Conservation (phyloP, 2,888 invertebrate species). For the Synergus gifuensis region DNA sequence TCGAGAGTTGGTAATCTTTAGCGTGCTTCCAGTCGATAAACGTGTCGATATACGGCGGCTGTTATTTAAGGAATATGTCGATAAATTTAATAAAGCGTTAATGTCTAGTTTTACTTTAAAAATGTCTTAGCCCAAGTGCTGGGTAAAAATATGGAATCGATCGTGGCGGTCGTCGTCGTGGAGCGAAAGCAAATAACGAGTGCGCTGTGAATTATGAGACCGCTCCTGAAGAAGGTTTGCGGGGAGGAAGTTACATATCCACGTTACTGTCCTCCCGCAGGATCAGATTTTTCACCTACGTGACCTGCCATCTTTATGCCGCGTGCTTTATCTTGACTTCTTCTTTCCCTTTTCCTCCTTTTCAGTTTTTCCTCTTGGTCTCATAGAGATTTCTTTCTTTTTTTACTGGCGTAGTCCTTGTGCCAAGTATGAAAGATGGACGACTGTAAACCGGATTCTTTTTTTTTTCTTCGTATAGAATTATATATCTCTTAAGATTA, state of each 20-base stretch:
- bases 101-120: slow-evolving; percentile 56
- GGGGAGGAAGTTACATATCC: slow-evolving; percentile 50
- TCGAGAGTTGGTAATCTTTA: not conserved
- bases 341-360: slow-evolving; percentile 52
- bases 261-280: slow-evolving; percentile 56
- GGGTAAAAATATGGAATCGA: slow-evolving; percentile 50
- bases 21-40: not conserved
- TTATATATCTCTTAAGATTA: not conserved
- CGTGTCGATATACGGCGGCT: not conserved
- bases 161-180: slow-evolving; percentile 47
- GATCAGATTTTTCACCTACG: slow-evolving; percentile 59
- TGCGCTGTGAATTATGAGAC: slow-evolving; percentile 53
- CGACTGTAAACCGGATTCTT: slow-evolving; percentile 2
- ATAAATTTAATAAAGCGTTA: slow-evolving; percentile 57
- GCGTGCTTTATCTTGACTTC: slow-evolving; percentile 57
- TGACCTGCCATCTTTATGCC: slow-evolving; percentile 57
- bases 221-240: slow-evolving; percentile 49
- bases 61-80: slow-evolving; percentile 45
- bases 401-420: not conserved
- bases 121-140: slow-evolving; percentile 45
- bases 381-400: slow-evolving; percentile 13
- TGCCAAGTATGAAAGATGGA: slow-evolving; percentile 15
- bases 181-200: slow-evolving; percentile 57
- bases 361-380: slow-evolving; percentile 43
- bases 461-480: not conserved